Percentiles rank a stretch among this genome's conserved stretches.
Evolutionary conservation across 2,888 invertebrate species (phyloP).

Genomic region (Aquatica leii): DNA sequence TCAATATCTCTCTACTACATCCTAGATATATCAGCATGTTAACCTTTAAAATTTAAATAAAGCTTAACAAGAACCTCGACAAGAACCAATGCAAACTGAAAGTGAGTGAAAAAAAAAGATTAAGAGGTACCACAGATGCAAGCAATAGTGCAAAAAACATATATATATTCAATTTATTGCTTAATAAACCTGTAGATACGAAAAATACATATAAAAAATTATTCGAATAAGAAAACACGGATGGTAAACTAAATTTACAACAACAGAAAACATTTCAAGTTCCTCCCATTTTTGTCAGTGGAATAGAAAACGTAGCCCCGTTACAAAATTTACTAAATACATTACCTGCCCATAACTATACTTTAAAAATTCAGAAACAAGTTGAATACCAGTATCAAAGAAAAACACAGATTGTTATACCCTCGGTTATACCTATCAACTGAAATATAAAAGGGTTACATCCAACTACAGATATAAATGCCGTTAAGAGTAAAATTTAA

Average conservation of each 20-base stretch:
- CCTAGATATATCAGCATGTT: no score
- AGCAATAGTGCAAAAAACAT: background rate
- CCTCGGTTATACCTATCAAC: background rate
- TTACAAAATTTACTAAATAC: background rate
- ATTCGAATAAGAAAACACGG: background rate
- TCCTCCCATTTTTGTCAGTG: background rate
- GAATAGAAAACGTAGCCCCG: background rate
- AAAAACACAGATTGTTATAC: background rate
- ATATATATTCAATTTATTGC: background rate
- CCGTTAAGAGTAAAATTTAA: background rate
- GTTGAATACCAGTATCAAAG: background rate
- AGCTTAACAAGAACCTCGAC: no score
- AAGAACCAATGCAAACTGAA: no score
- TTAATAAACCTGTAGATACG: background rate
- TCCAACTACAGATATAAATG: background rate
- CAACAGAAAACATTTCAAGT: background rate
- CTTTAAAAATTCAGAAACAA: background rate
- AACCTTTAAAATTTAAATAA: no score
- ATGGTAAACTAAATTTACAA: no score
- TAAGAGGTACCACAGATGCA: background rate
- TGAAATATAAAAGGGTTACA: background rate
- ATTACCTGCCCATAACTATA: background rate
- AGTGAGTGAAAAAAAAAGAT: no score
- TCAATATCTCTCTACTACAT: no score
- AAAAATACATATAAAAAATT: background rate